A percentile compares a stretch with the other conserved stretches of the same genome.
Conservation (phyloP, 2,113 vertebrate species). For the Lampris incognitus region DNA sequence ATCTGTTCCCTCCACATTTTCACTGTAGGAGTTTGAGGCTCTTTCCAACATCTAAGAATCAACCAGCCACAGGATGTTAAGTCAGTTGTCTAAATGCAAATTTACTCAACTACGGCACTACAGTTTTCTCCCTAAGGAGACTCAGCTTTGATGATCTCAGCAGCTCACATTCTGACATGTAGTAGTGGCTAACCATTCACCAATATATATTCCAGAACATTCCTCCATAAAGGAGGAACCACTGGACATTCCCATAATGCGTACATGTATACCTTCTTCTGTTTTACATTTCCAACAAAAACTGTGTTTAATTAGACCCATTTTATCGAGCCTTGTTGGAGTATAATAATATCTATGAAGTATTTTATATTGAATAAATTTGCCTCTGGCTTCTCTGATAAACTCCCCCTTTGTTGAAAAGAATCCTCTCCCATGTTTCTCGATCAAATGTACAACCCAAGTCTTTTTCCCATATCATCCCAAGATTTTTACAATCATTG, state of each 20-base stretch:
- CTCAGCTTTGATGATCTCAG: too few relatives aligned
- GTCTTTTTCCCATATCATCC: background rate
- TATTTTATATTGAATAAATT: too few relatives aligned
- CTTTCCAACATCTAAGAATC: conserved; percentile 6
- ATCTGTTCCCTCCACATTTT: background rate
- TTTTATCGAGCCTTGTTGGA: background rate
- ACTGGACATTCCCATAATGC: background rate
- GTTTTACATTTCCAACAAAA: background rate
- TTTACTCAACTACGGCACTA: too few relatives aligned
- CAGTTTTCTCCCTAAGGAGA: too few relatives aligned
- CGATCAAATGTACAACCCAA: background rate
- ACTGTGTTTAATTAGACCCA: background rate
- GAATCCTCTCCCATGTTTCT: background rate
- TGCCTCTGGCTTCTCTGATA: background rate
- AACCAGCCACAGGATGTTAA: background rate
- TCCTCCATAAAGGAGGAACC: background rate
- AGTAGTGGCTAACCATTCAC: too few relatives aligned
- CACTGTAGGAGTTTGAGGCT: too few relatives aligned
- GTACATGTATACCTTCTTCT: background rate
- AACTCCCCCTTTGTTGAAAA: background rate
- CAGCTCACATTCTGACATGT: too few relatives aligned
- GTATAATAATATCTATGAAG: background rate
- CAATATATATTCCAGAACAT: too few relatives aligned
- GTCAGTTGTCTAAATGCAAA: too few relatives aligned
- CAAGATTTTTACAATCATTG: background rate